phyloP scores from a whole-genome alignment of 2,797 vertebrate genomes.

The Phylloscopus collybita region DNA sequence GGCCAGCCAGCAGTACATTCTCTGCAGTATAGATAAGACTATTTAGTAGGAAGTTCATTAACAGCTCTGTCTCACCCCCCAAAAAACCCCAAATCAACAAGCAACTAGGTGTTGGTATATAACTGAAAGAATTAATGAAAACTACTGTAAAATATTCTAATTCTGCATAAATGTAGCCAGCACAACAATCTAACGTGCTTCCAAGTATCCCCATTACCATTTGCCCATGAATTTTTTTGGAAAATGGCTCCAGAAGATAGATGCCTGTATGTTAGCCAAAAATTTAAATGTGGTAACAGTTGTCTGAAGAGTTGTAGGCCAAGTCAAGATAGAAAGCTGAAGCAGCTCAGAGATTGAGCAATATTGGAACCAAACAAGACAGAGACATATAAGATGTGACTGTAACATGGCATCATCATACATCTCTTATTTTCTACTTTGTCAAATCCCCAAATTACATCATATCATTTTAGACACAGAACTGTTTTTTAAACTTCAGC shows the following conservation, averaged over 20 bases:
- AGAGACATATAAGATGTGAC: not conserved
- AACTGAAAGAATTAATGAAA: not conserved
- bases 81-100: not conserved
- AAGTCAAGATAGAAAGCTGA: not conserved
- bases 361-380: not conserved
- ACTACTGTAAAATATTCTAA: not conserved
- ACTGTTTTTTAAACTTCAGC: not conserved
- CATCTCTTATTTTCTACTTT: not conserved
- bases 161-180: not conserved
- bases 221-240: not conserved
- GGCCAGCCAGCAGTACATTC: not conserved
- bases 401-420: not conserved
- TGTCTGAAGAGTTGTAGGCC: not conserved
- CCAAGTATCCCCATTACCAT: not conserved
- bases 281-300: not conserved
- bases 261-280: not conserved
- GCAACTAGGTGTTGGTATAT: not conserved
- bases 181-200: not conserved
- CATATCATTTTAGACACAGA: not conserved
- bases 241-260: constrained; percentile 10
- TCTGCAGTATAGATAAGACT: not conserved
- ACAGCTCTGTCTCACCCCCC: rapidly evolving
- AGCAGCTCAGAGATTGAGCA: not conserved
- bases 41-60: not conserved
- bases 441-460: not conserved